Conservation (phyloP, 2,888 invertebrate species). For the Sialis lutaria region DNA sequence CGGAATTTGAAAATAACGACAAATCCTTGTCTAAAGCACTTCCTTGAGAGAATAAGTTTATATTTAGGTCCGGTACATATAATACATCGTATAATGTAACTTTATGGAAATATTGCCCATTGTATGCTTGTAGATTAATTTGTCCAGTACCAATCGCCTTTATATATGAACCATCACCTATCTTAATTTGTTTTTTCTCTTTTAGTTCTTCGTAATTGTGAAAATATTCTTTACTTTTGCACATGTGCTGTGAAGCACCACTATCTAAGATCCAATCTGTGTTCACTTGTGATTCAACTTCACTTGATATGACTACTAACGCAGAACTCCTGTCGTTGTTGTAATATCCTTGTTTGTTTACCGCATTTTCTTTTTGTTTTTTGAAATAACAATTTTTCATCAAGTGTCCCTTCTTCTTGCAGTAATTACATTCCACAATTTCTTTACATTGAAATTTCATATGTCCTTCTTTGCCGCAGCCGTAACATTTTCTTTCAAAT, state of each 20-base stretch:
- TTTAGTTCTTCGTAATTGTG: slow-evolving; percentile 3
- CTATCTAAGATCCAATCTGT: too few species aligned
- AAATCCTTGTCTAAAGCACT: too few species aligned
- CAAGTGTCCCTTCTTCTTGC: slow-evolving; percentile 8
- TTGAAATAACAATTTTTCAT: neutral
- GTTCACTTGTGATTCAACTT: too few species aligned
- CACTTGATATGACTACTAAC: too few species aligned
- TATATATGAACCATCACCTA: slow-evolving; percentile 3
- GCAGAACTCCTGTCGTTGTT: too few species aligned
- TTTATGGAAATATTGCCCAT: neutral
- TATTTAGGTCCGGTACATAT: slow-evolving; percentile 10
- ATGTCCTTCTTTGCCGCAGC: slow-evolving; percentile 6
- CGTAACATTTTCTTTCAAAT: slow-evolving; percentile 4
- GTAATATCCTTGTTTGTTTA: too few species aligned
- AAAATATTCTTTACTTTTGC: slow-evolving; percentile 7
- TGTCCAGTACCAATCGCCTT: neutral
- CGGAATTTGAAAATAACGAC: too few species aligned
- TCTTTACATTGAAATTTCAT: slow-evolving; percentile 6
- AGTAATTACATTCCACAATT: slow-evolving; percentile 7
- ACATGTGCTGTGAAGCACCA: slow-evolving; percentile 7
- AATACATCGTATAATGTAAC: slow-evolving; percentile 9
- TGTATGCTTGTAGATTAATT: neutral
- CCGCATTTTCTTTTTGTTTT: too few species aligned
- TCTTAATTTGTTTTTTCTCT: slow-evolving; percentile 5
- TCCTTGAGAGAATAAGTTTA: slow-evolving; percentile 10